A percentile compares a stretch with the other conserved stretches of the same genome.
phyloP scores from a whole-genome alignment of 1,140 invertebrate genomes.

The Palaemon carinicauda region DNA sequence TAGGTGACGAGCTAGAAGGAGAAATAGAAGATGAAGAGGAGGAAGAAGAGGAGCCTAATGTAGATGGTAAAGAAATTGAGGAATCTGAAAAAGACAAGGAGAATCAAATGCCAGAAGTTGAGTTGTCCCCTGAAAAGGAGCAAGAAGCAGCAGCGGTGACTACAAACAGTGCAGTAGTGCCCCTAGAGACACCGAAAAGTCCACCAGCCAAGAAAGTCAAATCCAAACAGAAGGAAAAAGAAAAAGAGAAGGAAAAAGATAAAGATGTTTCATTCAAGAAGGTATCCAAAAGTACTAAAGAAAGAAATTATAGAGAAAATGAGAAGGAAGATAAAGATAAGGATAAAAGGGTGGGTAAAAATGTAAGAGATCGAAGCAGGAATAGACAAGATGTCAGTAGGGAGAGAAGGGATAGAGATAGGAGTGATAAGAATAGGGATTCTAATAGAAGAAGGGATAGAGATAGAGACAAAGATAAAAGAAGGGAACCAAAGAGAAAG shows the following conservation, averaged over 20 bases:
- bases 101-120: slow-evolving; percentile 60
- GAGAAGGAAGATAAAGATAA: slow-evolving; percentile 52
- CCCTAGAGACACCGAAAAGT: slow-evolving; percentile 15
- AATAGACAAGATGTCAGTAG: neutral
- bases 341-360: slow-evolving; percentile 38
- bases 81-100: slow-evolving; percentile 62
- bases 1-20: slow-evolving; percentile 55
- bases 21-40: slow-evolving; percentile 49
- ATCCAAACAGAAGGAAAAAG: slow-evolving; percentile 25
- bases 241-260: slow-evolving; percentile 32
- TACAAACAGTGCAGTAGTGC: neutral
- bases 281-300: slow-evolving; percentile 63
- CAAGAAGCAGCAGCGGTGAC: neutral
- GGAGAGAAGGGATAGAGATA: neutral
- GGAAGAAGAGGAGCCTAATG: slow-evolving; percentile 21
- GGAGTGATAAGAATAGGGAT: slow-evolving; percentile 44
- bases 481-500: slow-evolving; percentile 63
- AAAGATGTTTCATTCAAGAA: slow-evolving; percentile 60
- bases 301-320: slow-evolving; percentile 57
- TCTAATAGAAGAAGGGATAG: slow-evolving; percentile 21
- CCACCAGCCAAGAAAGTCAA: slow-evolving; percentile 16
- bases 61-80: slow-evolving; percentile 46
- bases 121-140: neutral
- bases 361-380: slow-evolving; percentile 26
- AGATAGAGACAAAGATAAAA: slow-evolving; percentile 53